Base-by-base conservation (phyloP, 2,888 invertebrate species). In the Drosophila colorata region DNA sequence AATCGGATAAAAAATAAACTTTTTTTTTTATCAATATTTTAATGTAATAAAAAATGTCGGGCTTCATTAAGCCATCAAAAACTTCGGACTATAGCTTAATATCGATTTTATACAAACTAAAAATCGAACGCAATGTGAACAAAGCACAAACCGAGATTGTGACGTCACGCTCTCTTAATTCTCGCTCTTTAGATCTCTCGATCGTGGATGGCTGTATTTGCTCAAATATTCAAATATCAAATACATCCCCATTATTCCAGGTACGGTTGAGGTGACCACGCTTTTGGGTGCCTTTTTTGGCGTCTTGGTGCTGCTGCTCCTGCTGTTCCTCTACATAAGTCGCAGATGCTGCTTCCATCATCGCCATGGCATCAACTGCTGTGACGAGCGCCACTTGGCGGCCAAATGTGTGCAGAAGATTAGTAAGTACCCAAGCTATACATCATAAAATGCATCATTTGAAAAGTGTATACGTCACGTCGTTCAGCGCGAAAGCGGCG, bases 201-300 rank as follows among this genome's bases (percentile, higher is more conserved):
- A n/a, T n/a, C n/a, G n/a, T n/a, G n/a, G n/a, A n/a, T n/a, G n/a
- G n/a, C n/a, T n/a, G n/a, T n/a, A n/a, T n/a, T n/a, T n/a, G n/a
- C n/a, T n/a, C n/a, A n/a, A n/a, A 25, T 25, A 2, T 8, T 33
- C 11, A 33, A 4, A 33, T 13, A 4, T 33, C 8, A n/a, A 33
- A 48, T n/a, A 18, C 28, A 44, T 38, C 7, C 2, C 48, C n/a
- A 20, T 47, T 20, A 4, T 70, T 70, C 1, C 35, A 91, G 92
- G 93, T 93, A 87, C 93, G 93, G 95, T 94, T 93, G 97, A 97
- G 94, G 96, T 97, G 88, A 96, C 97, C 88, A 97, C 97, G 90
- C 96, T 97, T 91, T 94, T 98, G 91, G 97, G 97, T 89, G 97
- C 96, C 72, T 95, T 97, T 87, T 96, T 96, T 72, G 97, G 96